Evolutionary conservation across 2,797 vertebrate genomes (phyloP).

Genomic region (Chelonia mydas): DNA sequence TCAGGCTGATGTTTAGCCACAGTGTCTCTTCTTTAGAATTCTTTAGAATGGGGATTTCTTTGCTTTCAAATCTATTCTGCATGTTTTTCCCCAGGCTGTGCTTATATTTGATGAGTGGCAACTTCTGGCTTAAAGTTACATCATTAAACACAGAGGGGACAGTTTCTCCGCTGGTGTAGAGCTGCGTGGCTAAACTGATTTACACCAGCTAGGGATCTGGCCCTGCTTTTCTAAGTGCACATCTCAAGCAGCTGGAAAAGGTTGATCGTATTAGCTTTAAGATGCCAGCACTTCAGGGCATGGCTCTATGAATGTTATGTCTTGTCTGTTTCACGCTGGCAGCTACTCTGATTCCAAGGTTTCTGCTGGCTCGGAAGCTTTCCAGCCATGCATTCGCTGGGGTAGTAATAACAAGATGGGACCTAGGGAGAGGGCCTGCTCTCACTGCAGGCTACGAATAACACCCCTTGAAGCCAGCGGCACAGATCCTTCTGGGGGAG

Average conservation of each 20-base stretch:
- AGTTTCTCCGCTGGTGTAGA: not conserved
- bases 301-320: not conserved
- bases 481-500: not conserved
- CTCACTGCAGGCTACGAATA: not conserved
- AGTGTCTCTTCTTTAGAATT: not conserved
- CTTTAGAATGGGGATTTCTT: accelerated
- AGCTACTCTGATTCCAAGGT: not conserved
- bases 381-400: accelerated
- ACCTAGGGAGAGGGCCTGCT: not conserved
- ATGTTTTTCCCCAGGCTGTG: not conserved
- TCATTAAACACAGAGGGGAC: not conserved
- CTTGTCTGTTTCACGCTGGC: not conserved
- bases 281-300: not conserved
- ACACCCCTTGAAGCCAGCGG: not conserved
- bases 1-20: not conserved
- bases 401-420: not conserved
- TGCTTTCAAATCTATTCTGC: not conserved
- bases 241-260: not conserved
- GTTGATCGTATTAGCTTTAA: not conserved
- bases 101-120: not conserved
- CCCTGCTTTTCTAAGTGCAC: not conserved
- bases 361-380: not conserved
- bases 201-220: not conserved
- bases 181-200: not conserved
- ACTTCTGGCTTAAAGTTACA: not conserved